Percentiles rank a stretch among this genome's conserved stretches.
phyloP scores from a whole-genome alignment of 1,140 invertebrate species.

The Zaprionus gabonicus region DNA sequence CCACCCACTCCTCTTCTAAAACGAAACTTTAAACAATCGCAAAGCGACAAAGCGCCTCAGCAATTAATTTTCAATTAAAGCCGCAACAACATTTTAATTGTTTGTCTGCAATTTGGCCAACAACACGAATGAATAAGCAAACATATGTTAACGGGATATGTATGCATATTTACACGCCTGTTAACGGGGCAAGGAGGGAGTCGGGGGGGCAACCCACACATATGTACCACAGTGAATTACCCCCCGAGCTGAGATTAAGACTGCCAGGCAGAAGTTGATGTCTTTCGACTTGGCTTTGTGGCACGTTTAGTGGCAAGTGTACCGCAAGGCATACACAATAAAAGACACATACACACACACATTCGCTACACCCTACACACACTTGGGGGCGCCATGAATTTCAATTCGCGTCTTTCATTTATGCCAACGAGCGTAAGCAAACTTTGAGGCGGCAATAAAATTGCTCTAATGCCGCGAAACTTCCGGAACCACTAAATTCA shows the following conservation, averaged over 20 bases:
- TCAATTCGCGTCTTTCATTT: slow-evolving; percentile 77
- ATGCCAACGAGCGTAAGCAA: slow-evolving; percentile 74
- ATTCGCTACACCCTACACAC: not conserved
- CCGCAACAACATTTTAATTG: slow-evolving; percentile 75
- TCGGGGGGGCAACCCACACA: slow-evolving; percentile 1
- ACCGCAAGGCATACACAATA: slow-evolving; percentile 34
- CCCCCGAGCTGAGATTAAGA: slow-evolving; percentile 45
- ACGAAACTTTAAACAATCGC: slow-evolving; percentile 48
- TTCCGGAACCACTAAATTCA: slow-evolving; percentile 78
- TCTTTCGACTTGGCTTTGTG: slow-evolving; percentile 37
- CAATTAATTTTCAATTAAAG: slow-evolving; percentile 82
- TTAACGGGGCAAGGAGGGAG: not conserved
- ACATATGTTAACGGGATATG: slow-evolving; percentile 62
- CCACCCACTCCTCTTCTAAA: not conserved
- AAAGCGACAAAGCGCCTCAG: slow-evolving; percentile 6
- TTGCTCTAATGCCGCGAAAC: slow-evolving; percentile 62
- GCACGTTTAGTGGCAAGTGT: slow-evolving; percentile 41
- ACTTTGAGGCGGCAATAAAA: slow-evolving; percentile 78
- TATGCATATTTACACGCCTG: slow-evolving; percentile 50
- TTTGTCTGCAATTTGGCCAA: slow-evolving; percentile 68
- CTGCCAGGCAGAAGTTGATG: not conserved
- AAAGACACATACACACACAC: slow-evolving; percentile 11
- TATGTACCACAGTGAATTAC: slow-evolving; percentile 28
- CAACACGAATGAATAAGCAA: slow-evolving; percentile 26
- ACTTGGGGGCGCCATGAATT: slow-evolving; percentile 57